Conservation (phyloP, 2,113 vertebrate genomes). For the Lagopus leucura region DNA sequence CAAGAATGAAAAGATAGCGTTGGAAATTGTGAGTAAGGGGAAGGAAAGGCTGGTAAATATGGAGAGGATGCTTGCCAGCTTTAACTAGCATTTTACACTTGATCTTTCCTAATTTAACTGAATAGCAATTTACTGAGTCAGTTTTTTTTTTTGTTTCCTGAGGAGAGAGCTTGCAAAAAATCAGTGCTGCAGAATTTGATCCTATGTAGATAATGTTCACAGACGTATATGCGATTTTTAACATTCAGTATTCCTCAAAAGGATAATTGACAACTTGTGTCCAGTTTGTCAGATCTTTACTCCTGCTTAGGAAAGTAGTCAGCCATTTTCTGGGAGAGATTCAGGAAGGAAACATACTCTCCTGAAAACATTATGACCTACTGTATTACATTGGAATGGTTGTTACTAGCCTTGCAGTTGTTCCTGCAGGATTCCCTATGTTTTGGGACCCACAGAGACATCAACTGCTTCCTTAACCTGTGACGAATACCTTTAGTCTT, state of each 20-base stretch:
- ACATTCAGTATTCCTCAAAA: background rate
- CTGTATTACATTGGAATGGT: background rate
- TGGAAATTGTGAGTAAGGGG: background rate
- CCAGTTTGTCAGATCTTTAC: background rate
- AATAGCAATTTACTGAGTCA: background rate
- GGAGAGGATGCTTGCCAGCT: background rate
- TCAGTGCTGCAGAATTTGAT: slow-evolving; percentile 11
- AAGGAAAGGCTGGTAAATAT: background rate
- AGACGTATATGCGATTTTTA: background rate
- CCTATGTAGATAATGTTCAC: background rate
- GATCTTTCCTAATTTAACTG: background rate
- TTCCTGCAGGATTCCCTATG: background rate
- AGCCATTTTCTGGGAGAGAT: background rate
- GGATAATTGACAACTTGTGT: background rate
- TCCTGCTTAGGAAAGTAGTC: background rate
- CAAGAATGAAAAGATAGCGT: background rate
- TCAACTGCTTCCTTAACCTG: background rate
- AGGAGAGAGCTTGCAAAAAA: slow-evolving; percentile 16
- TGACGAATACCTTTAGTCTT: background rate
- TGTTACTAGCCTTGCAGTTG: background rate
- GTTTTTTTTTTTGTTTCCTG: background rate
- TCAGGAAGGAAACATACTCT: background rate
- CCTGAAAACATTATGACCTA: background rate
- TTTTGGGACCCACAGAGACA: background rate
- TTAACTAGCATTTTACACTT: background rate